These are phyloP conservation scores for Erinaceus europaeus DNA, from an alignment of 2,113 vertebrate genomes.

Conservation along the genomic window DNA sequence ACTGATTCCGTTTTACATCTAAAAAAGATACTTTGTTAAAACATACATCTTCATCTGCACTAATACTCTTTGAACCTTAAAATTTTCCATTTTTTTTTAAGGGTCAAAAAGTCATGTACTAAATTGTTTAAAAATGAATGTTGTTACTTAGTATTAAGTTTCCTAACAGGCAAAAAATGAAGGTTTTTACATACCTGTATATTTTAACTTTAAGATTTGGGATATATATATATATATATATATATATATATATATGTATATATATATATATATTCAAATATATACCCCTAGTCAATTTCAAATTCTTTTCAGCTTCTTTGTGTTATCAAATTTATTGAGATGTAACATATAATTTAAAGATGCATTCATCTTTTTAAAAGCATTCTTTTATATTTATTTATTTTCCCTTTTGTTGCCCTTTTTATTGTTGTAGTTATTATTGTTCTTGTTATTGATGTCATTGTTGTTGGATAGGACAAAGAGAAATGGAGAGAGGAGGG, in stretches of 20 bases:
- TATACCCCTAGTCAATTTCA: constrained; percentile 7
- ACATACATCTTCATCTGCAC: constrained; percentile 41
- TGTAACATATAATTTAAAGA: neutral
- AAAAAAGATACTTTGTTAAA: constrained; percentile 53
- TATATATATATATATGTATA: neutral
- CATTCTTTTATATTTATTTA: too few species aligned
- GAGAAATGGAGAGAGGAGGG: too few species aligned
- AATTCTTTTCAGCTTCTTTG: neutral
- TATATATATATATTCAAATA: neutral
- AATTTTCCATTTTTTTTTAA: constrained; percentile 43
- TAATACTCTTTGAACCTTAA: constrained; percentile 38
- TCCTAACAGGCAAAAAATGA: neutral
- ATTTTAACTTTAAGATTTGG: constrained; percentile 3
- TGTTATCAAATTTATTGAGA: neutral
- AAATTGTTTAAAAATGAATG: constrained; percentile 37
- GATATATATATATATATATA: constrained; percentile 10
- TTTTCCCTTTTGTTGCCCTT: too few species aligned
- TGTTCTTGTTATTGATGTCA: too few species aligned
- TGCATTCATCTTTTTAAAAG: too few species aligned
- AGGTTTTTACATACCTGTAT: neutral
- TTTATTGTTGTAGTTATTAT: too few species aligned
- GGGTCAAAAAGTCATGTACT: constrained; percentile 29
- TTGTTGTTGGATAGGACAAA: too few species aligned
- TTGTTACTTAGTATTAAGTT: constrained; percentile 29
- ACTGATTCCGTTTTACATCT: constrained; percentile 50